Evolutionary conservation across 2,888 invertebrate genomes (phyloP).

Genomic region (Tanypteryx hageni): DNA sequence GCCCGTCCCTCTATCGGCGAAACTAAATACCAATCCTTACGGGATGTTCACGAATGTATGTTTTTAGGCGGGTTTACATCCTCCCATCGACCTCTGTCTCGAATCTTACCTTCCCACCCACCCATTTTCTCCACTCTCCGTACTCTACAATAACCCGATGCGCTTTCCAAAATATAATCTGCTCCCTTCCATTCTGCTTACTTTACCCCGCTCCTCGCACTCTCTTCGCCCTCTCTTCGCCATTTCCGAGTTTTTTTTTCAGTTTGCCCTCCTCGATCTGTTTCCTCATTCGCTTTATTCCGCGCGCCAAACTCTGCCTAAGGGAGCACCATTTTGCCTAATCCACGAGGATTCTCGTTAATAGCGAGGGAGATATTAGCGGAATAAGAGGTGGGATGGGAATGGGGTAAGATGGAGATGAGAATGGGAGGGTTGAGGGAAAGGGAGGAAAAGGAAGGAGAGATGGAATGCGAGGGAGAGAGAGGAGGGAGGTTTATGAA

Average conservation of each 20-base stretch:
- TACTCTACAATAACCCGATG: background rate
- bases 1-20: too few relatives aligned
- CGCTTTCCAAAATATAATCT: background rate
- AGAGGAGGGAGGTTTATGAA: background rate
- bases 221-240: background rate
- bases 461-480: background rate
- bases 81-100: too few relatives aligned
- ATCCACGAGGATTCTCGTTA: slow-evolving; percentile 41
- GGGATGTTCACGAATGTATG: too few relatives aligned
- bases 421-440: background rate
- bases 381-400: slow-evolving; percentile 1
- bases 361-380: slow-evolving; percentile 16
- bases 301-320: background rate
- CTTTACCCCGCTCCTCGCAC: too few relatives aligned
- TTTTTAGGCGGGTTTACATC: too few relatives aligned
- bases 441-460: background rate
- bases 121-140: background rate
- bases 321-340: background rate
- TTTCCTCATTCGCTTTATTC: background rate
- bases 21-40: too few relatives aligned
- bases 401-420: background rate
- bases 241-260: too few relatives aligned
- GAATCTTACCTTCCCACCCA: too few relatives aligned
- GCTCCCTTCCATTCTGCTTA: background rate
- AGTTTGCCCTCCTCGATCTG: background rate